Conservation (phyloP, 30 jellyfish, hydroid and myxozoan genomes). For the Cassiopea andromeda region DNA sequence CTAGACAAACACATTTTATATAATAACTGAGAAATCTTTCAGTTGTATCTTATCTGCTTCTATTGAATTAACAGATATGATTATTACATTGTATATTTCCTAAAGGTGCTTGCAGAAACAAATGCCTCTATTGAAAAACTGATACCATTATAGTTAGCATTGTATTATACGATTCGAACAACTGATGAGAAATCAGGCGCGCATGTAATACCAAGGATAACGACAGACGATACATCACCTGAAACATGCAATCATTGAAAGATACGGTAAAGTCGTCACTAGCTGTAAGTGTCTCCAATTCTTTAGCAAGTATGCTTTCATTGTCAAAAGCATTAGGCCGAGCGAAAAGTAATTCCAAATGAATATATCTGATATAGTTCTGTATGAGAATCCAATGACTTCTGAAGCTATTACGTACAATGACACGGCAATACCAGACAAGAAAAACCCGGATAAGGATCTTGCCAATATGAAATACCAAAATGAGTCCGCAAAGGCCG, state of each 20-base stretch:
- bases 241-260: slow-evolving; percentile 26
- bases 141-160: too few relatives aligned
- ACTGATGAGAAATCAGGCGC: too few relatives aligned
- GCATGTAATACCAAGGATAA: too few relatives aligned
- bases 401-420: slow-evolving; percentile 64
- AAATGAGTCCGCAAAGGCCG: slow-evolving; percentile 64
- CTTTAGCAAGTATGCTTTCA: slow-evolving; percentile 67
- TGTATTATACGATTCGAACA: too few relatives aligned
- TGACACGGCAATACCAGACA: slow-evolving; percentile 68
- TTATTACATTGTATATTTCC: too few relatives aligned
- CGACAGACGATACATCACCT: slow-evolving; percentile 18
- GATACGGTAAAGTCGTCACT: slow-evolving; percentile 69
- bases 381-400: slow-evolving; percentile 38
- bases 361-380: slow-evolving; percentile 32
- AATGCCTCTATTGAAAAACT: too few relatives aligned
- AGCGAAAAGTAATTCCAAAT: slow-evolving; percentile 68
- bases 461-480: slow-evolving; percentile 71
- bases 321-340: slow-evolving; percentile 62
- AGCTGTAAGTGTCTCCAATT: slow-evolving; percentile 70
- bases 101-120: too few relatives aligned
- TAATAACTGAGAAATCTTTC: too few relatives aligned
- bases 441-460: slow-evolving; percentile 63
- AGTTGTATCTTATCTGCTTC: too few relatives aligned
- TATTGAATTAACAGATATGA: too few relatives aligned
- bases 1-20: too few relatives aligned